Percentiles rank a stretch among this genome's conserved stretches.
Conservation (phyloP, 2,888 invertebrate species). For the Blomia tropicalis region DNA sequence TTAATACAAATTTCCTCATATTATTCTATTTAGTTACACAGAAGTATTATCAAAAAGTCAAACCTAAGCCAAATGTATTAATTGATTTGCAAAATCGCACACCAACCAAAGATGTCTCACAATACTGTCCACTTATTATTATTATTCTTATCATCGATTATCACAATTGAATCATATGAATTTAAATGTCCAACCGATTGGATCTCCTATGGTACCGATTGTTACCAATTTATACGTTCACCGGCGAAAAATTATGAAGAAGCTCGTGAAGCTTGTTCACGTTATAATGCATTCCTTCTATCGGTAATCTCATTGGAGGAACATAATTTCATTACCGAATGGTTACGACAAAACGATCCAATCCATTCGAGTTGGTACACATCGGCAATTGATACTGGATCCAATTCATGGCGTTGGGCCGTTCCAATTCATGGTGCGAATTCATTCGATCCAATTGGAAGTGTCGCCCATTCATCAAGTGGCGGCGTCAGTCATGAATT, state of each 20-base stretch:
- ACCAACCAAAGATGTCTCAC: too few species aligned
- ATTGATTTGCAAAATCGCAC: too few species aligned
- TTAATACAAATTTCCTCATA: too few species aligned
- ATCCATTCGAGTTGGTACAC: constrained; percentile 71
- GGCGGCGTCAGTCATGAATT: neutral
- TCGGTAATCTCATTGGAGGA: constrained; percentile 66
- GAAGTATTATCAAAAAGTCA: too few species aligned
- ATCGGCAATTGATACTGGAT: constrained; percentile 43
- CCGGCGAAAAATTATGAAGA: constrained; percentile 62
- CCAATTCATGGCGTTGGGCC: constrained; percentile 41
- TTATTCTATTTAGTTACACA: too few species aligned
- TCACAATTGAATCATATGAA: too few species aligned
- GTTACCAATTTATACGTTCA: constrained; percentile 76
- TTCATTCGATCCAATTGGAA: neutral
- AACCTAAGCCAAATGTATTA: too few species aligned
- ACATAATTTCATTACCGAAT: constrained; percentile 66
- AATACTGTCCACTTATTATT: too few species aligned
- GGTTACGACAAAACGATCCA: constrained; percentile 64
- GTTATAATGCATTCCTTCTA: constrained; percentile 53
- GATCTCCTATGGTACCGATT: constrained; percentile 61
- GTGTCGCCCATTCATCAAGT: neutral
- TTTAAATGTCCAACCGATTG: constrained; percentile 62
- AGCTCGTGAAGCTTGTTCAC: constrained; percentile 60
- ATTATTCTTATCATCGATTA: too few species aligned
- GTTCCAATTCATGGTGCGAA: constrained; percentile 33